phyloP scores from a whole-genome alignment of 2,888 invertebrate species.

The Limnephilus rhombicus region DNA sequence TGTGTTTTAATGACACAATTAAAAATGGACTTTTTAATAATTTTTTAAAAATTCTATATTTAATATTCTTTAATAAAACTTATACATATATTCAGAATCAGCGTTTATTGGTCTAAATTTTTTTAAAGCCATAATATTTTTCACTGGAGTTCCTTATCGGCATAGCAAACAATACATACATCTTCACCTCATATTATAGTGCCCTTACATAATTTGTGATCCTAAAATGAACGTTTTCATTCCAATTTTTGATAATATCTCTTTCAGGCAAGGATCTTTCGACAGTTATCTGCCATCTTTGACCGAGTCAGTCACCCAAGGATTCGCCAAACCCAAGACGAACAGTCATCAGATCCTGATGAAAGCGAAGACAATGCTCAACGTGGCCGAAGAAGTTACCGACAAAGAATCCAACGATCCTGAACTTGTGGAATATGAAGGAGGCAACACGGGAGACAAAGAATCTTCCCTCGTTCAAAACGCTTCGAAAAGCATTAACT shows the following conservation, averaged over 20 bases:
- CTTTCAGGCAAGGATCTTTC: slow-evolving; percentile 75
- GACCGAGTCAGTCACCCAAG: slow-evolving; percentile 70
- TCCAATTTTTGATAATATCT: background rate
- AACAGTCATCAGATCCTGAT: slow-evolving; percentile 23
- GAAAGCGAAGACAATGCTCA: slow-evolving; percentile 28
- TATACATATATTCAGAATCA: no score
- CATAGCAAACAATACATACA: background rate
- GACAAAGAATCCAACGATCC: slow-evolving; percentile 60
- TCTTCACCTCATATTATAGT: background rate
- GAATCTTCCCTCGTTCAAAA: slow-evolving; percentile 8
- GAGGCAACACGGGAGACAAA: slow-evolving; percentile 2
- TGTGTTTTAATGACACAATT: no score
- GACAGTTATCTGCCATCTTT: slow-evolving; percentile 76
- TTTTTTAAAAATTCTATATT: no score
- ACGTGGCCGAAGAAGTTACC: slow-evolving; percentile 28
- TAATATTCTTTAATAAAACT: no score
- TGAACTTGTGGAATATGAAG: slow-evolving; percentile 59
- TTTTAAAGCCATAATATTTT: no score
- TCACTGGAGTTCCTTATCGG: no score
- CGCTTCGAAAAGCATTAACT: slow-evolving; percentile 36
- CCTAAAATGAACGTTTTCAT: background rate
- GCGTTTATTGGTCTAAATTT: no score
- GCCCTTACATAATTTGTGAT: background rate
- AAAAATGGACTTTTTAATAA: no score
- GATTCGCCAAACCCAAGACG: background rate